phyloP scores from a whole-genome alignment of 2,113 vertebrate genomes.

The Phalacrocorax brasilianus region DNA sequence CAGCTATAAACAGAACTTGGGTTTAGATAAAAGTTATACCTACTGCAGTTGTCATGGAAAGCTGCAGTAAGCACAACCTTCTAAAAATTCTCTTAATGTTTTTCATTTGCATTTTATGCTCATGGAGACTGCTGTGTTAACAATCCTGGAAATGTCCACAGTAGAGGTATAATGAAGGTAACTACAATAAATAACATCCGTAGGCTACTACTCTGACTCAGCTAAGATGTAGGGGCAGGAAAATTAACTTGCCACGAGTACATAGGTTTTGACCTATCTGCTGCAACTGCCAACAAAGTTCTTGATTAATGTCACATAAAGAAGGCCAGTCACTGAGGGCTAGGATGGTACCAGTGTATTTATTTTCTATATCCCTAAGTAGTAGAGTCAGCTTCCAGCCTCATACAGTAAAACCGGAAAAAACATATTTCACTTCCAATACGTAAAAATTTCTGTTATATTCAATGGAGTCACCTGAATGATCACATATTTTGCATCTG shows the following conservation, averaged over 20 bases:
- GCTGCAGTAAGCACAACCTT: neutral
- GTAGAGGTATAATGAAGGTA: neutral
- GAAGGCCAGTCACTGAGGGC: neutral
- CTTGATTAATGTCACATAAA: neutral
- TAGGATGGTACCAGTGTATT: neutral
- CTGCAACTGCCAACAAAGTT: neutral
- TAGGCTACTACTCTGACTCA: neutral
- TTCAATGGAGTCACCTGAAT: neutral
- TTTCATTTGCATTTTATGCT: neutral
- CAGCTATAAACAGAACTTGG: neutral
- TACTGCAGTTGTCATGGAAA: neutral
- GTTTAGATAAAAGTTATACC: neutral
- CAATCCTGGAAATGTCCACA: neutral
- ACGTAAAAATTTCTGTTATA: neutral
- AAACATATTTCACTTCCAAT: neutral
- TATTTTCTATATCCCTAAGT: neutral
- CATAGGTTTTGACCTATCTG: neutral
- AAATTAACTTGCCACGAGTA: neutral
- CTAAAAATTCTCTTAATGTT: neutral
- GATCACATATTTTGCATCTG: neutral
- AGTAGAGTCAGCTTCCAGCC: neutral
- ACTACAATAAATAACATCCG: neutral
- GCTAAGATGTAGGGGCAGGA: neutral
- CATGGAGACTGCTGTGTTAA: neutral
- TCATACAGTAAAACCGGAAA: neutral